Base-by-base conservation (phyloP, 1,140 invertebrate genomes). In the Cotesia vestalis region DNA sequence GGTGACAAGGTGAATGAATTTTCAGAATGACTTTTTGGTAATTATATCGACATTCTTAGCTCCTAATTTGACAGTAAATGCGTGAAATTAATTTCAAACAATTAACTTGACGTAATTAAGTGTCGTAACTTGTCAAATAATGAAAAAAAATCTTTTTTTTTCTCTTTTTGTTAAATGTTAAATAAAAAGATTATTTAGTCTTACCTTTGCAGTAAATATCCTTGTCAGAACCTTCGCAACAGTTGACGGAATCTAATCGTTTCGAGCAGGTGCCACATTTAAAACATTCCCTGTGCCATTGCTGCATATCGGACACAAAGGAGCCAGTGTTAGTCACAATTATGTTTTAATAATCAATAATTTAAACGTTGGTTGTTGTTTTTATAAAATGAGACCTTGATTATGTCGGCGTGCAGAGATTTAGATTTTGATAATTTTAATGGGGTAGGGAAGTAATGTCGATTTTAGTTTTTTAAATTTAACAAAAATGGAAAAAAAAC, bases 181-280 rank as follows among this genome's bases (percentile, higher is more conserved):
- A 71, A 63, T 17, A 34, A 11, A 59, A 34, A 59, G 5, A 66
- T 57, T 63, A 17, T 71, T 27, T 34, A n/a, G n/a, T 55, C 14
- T 71, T 90, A 96, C 95, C 94, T 95, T 96, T 96, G 90, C 98
- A 99, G 89, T 97, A 99, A 88, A 99, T 95, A 85, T 98, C 94
- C 87, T 95, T 96, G 84, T 98, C 96, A 78, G 97, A 94, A 81
- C 93, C 95, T 88, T 98, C 96, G 85, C 95, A 96, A 88, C 94
- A 94, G 87, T 94, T 96, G 77, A 96, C 94, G 72, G 97, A 98
- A 89, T 99, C 98, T 87, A 99, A 91, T 86, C 95, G 91, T 90
- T 98, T 99, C 82, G 90, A 90, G 89, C 98, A 99, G 78, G 91
- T 91, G 81, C 90, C 94, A 90, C 96, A 97, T 89, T 96, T 96